Base-by-base conservation (phyloP, 2,113 vertebrate genomes). In the Malurus melanocephalus region DNA sequence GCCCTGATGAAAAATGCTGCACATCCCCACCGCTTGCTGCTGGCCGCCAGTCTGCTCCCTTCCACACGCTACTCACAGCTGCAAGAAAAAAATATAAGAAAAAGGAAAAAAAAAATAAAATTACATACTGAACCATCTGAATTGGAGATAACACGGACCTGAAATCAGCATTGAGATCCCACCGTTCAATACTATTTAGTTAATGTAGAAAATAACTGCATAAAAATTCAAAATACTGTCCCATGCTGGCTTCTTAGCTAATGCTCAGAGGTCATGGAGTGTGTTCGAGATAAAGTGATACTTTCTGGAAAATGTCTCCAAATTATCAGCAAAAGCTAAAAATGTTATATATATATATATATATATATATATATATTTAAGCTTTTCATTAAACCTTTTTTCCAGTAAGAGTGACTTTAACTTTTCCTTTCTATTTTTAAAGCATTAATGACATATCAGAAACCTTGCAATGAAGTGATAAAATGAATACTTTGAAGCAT, bases 401-500 rank as follows among this genome's bases (percentile, higher is more conserved):
- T 80, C 42, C 11, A 16, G 30, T 51, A 78, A 71, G 4, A 33
- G 13, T 65, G 66, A 68, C 69, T 88, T 85, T 64, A 64, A 65
- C 13, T 30, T 89, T 93, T 78, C 35, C 23, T 83, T 12, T 72
- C 2, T 40, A 57, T 51, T 17, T 65, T 81, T 28, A 28, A 75
- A 76, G 18, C 52, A 28, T 40, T 90, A 82, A 85, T 66, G 53
- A 53, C 20, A 12, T 77, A 71, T 78, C 19, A 48, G 22, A 69
- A 66, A 10, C 56, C 46, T 73, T 85, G 48, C 46, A 93, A 67
- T 78, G 43, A 90, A 77, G 17, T 67, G 73, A 82, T 82, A 80
- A 85, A 83, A 84, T 69, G 60, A 90, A 68, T 68, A 49, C 30
- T 89, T 85, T 64, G 43, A 90, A 87, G 10, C 40, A 60, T 82